Evolutionary conservation across 2,797 vertebrate genomes (phyloP).

Genomic region (Pseudotriccus pelzelni): DNA sequence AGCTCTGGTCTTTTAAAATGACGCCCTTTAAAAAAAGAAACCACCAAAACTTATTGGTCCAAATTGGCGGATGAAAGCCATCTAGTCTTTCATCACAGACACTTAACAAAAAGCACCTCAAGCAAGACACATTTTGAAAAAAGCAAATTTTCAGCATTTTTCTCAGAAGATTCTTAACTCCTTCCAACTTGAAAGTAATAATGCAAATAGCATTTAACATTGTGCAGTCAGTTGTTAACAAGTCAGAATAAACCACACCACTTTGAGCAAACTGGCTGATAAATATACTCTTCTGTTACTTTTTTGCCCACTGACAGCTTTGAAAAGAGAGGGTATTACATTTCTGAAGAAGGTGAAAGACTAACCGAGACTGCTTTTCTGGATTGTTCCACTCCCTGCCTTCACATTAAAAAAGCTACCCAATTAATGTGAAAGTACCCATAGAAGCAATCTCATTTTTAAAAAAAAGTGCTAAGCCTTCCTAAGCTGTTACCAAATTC

Average conservation of each 20-base stretch:
- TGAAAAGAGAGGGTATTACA: not conserved
- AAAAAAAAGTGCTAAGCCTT: not conserved
- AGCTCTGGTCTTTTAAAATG: not conserved
- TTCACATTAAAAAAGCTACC: not conserved
- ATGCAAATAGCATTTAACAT: not conserved
- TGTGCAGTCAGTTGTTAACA: not conserved
- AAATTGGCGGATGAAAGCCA: not conserved
- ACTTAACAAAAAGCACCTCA: not conserved
- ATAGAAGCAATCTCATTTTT: not conserved
- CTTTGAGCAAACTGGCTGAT: not conserved
- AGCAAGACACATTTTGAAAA: not conserved
- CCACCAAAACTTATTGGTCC: not conserved
- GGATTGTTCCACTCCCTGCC: not conserved
- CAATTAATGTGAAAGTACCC: not conserved
- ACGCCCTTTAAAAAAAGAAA: accelerated
- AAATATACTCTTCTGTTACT: not conserved
- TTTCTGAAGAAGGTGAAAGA: not conserved
- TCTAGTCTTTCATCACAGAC: not conserved
- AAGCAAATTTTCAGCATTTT: not conserved
- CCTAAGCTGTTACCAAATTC: not conserved
- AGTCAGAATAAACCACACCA: not conserved
- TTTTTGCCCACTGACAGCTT: not conserved
- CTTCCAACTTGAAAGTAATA: not conserved
- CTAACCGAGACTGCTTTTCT: not conserved
- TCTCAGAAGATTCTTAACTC: not conserved